phyloP scores from a whole-genome alignment of 2,797 vertebrate genomes.

The Odontamblyopus lacepedii region DNA sequence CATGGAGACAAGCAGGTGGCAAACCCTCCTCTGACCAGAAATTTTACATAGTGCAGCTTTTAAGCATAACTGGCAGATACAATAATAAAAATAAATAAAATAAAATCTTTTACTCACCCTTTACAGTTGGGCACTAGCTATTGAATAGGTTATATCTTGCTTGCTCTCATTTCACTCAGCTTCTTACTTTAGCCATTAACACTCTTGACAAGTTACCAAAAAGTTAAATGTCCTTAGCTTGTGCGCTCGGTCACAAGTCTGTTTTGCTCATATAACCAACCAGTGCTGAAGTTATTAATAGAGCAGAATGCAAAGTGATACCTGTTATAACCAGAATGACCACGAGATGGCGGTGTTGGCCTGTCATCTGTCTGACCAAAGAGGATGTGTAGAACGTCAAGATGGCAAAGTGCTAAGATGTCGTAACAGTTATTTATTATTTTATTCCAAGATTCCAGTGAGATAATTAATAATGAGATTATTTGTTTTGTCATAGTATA shows the following conservation, averaged over 20 bases:
- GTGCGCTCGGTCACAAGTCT: constrained; percentile 54
- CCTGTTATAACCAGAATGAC: constrained; percentile 23
- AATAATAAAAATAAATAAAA: background rate
- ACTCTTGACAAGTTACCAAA: background rate
- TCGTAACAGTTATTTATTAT: too few relatives aligned
- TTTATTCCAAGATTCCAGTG: too few relatives aligned
- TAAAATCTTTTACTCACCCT: background rate
- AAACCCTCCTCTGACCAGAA: too few relatives aligned
- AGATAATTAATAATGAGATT: too few relatives aligned
- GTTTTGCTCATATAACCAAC: constrained; percentile 43
- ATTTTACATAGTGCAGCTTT: too few relatives aligned
- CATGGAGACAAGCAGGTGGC: too few relatives aligned
- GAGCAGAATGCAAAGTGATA: constrained; percentile 67
- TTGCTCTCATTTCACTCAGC: background rate
- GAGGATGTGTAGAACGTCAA: too few relatives aligned
- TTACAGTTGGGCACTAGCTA: background rate
- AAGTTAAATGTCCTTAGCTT: constrained; percentile 24
- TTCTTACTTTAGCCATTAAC: background rate
- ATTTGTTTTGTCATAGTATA: too few relatives aligned
- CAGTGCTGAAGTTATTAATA: constrained; percentile 71
- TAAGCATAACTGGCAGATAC: too few relatives aligned
- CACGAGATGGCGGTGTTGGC: constrained; percentile 43
- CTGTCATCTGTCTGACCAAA: background rate
- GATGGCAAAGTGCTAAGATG: too few relatives aligned
- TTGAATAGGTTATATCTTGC: background rate